phyloP scores from a whole-genome alignment of 2,888 invertebrate species.

The Fabriciana adippe region DNA sequence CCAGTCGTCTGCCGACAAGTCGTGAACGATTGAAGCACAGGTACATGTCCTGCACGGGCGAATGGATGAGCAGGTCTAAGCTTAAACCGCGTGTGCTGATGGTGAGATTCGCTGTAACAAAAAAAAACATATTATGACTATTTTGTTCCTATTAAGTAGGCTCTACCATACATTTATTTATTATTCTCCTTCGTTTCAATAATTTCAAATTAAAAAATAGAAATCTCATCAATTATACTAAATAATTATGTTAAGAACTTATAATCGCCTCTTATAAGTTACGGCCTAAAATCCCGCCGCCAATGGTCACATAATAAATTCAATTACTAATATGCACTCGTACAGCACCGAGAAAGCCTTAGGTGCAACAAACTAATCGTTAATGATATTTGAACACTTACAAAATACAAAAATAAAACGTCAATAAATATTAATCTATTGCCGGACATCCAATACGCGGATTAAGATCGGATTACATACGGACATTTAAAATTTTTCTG shows the following conservation, averaged over 20 bases:
- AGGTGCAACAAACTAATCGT: constrained; percentile 68
- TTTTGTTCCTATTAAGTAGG: neutral
- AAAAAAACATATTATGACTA: constrained; percentile 28
- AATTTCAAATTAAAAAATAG: neutral
- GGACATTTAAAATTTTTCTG: constrained; percentile 14
- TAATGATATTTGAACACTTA: constrained; percentile 77
- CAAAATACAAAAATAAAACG: constrained; percentile 74
- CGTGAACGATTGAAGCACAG: constrained; percentile 89
- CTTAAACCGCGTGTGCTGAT: constrained; percentile 83
- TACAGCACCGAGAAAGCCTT: constrained; percentile 48
- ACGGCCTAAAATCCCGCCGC: constrained; percentile 51
- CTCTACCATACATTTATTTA: neutral
- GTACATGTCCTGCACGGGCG: constrained; percentile 87
- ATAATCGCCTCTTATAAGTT: constrained; percentile 28
- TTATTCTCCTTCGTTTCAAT: neutral
- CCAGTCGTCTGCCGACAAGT: constrained; percentile 87
- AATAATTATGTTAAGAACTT: constrained; percentile 11
- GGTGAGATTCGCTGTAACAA: constrained; percentile 86
- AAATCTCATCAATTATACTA: constrained; percentile 7
- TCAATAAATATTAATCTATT: constrained; percentile 75
- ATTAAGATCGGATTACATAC: constrained; percentile 55
- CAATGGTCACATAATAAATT: constrained; percentile 61
- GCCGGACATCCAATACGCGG: constrained; percentile 64
- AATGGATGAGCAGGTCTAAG: constrained; percentile 85
- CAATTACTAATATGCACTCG: constrained; percentile 56